A percentile compares a stretch with the other conserved stretches of the same genome.
These are phyloP conservation scores for Bimastos eiseni DNA, from an alignment of 2,888 invertebrate species.

Conservation along the genomic window DNA sequence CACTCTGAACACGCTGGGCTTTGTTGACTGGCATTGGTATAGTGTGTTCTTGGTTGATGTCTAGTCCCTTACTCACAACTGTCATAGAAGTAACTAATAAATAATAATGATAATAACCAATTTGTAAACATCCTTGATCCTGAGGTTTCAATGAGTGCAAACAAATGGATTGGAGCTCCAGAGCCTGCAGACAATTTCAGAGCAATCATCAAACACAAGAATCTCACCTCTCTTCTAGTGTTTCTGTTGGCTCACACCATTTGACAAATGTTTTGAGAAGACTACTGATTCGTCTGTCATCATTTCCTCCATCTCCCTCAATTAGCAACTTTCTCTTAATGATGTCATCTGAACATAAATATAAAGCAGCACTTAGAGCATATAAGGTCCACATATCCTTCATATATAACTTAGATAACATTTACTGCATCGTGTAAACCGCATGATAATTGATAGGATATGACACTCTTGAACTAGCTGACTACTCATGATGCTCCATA, in stretches of 20 bases:
- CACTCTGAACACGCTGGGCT: neutral
- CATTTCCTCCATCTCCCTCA: conserved; percentile 95
- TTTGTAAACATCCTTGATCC: neutral
- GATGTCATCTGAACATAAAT: conserved; percentile 76
- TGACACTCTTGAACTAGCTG: no score
- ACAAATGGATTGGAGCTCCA: neutral
- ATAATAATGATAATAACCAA: neutral
- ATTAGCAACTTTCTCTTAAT: conserved; percentile 86
- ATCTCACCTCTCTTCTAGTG: conserved; percentile 57
- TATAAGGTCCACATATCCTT: neutral
- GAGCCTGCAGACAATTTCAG: neutral
- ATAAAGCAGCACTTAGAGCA: neutral
- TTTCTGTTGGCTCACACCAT: conserved; percentile 57
- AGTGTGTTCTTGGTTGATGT: no score
- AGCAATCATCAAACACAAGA: neutral
- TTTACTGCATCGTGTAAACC: no score
- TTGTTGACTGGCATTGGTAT: no score
- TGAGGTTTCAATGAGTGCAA: neutral
- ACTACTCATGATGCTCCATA: no score
- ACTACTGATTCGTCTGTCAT: conserved; percentile 84
- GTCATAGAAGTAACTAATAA: no score
- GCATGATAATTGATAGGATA: no score
- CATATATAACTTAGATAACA: no score
- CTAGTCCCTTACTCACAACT: no score
- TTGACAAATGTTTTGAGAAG: conserved; percentile 74